Base-by-base conservation (phyloP, 2,888 invertebrate species). In the Euphydryas editha region DNA sequence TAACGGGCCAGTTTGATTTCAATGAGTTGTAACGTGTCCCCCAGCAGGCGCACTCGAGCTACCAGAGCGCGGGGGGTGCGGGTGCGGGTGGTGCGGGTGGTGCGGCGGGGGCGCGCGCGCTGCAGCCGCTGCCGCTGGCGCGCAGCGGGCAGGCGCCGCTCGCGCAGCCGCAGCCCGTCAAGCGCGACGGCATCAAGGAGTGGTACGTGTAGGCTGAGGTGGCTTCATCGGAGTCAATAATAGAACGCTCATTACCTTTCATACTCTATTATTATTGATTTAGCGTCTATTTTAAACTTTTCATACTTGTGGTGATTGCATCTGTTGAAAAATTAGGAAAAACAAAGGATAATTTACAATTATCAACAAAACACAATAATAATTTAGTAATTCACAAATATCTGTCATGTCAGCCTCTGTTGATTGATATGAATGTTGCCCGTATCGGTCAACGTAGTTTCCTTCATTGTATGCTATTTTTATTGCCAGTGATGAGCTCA, bases 121-220 rank as follows among this genome's bases (percentile, higher is more conserved):
- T 94, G 60, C 94, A 93, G 75, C 90, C 87, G 4, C 83, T 85
- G 49, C 91, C 90, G 74, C 90, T 87, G 58, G 90, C 74, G 81
- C 88, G 71, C 72, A 81, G 81, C 39, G 82, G 82, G 86, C 10
- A 87, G 92, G 64, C 92, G 58, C 89, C 92, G 47, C 93, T 93
- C 69, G 94, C 89, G 67, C 93, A 94, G 67, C 94, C 90, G 44
- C 90, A 90, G 73, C 92, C 92, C 2, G 87, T 96, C 88, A 97
- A 97, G 82, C 95, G 96, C 71, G 97, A 97, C 94, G 97, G 98
- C 85, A 97, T 98, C 84, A 98, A 98, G 93, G 98, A 98, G 94
- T 98, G 98, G 98, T 98, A 98, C 89, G 98, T 98, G 89, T 98
- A 96, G 62, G 44, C 55, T 57, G 59, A 47, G 59, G 57, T 57